Evolutionary conservation across 1,140 invertebrate species (phyloP), one percentile per base, ranked within the genome.

Genomic region (Anoplophora glabripennis): DNA sequence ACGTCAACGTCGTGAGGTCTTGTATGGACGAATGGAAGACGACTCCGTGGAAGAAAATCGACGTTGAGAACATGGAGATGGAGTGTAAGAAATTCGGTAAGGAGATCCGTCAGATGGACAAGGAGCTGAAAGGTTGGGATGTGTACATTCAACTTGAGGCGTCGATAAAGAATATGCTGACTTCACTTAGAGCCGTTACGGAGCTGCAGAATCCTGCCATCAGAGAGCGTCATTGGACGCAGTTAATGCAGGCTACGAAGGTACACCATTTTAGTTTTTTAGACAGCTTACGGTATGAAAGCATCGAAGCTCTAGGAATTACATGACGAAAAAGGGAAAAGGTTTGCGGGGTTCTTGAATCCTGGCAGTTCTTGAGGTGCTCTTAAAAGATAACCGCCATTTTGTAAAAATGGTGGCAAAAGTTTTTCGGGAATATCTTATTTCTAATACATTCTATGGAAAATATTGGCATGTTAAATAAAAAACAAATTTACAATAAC

Each of bases 141-240:
- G 80, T 88, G 2, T 94, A 87, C 69, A 71, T 79, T 14, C 78
- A 81, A 40, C 80, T 91, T 38, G 92, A 94, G 74, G 79, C 78
- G 1, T 83, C 83, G 36, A 84, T 95, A 4, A 91, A 88, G 72
- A 94, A 94, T 75, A 86, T 94, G 78, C 83, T 94, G 77, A 90
- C 91, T 0, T 92, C 92, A 0, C 72, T 95, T 53, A 81, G 89
- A 75, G 92, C 94, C 11, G 91, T 98, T 11, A 89, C 89, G 4
- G 94, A 98, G 72, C 78, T 98, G 12, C 94, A 96, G 77, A 97
- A 96, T 79, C 92, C 93, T 7, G 89, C 94, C 0, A 95, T 98
- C 46, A 84, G 89, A 64, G 90, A 94, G 46, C 82, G 94, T 41
- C 94, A 98, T 78, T 98, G 95, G 95, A 80, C 88, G 36, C 89